A percentile compares a stretch with the other conserved stretches of the same genome.
Conservation (phyloP, 2,113 vertebrate species). For the Hassar affinis region DNA sequence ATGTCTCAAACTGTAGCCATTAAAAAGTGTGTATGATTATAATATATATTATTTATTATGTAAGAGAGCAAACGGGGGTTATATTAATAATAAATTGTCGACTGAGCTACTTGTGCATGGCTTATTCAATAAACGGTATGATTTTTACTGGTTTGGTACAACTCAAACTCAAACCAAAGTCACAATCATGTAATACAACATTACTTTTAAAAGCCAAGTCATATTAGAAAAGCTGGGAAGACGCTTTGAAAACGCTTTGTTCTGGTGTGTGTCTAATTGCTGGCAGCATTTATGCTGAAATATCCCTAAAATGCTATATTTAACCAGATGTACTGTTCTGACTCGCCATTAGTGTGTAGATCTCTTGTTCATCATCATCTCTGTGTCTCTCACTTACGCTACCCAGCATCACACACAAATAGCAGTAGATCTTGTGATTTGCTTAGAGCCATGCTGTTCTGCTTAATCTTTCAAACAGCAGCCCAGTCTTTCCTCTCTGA, state of each 20-base stretch:
- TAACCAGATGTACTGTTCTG: background rate
- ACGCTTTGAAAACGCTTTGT: background rate
- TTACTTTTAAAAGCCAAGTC: background rate
- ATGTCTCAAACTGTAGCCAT: background rate
- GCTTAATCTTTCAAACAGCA: slow-evolving; percentile 73
- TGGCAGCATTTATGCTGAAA: background rate
- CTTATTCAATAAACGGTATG: background rate
- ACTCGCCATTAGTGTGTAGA: background rate
- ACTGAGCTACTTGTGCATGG: background rate
- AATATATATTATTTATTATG: too few relatives aligned
- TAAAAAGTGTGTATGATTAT: background rate
- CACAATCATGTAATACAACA: background rate
- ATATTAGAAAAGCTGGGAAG: background rate
- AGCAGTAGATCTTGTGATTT: slow-evolving; percentile 72
- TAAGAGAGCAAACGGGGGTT: background rate
- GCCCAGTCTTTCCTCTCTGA: slow-evolving; percentile 60
- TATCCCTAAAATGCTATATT: background rate
- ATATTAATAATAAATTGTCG: background rate
- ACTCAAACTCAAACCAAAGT: background rate
- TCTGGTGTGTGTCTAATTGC: background rate
- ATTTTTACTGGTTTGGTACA: background rate
- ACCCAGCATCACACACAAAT: background rate
- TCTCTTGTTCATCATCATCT: background rate
- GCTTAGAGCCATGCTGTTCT: slow-evolving; percentile 69
- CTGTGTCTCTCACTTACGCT: background rate